Conservation (phyloP, 1,140 invertebrate genomes). For the Latrodectus geometricus region DNA sequence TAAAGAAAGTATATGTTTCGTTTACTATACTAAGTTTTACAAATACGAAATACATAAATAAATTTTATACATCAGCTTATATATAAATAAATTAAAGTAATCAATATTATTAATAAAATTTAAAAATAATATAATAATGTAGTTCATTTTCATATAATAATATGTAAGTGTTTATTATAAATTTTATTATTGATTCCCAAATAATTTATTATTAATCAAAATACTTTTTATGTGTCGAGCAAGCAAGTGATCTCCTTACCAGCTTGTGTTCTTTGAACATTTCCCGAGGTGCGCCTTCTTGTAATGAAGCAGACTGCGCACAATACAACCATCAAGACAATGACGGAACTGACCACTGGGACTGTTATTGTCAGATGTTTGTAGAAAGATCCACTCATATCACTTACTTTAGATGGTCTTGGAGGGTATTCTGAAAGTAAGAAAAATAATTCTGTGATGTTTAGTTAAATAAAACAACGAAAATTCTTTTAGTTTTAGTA, state of each 20-base stretch:
- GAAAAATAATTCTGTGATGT: neutral
- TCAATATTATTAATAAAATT: no score
- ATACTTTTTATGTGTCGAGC: no score
- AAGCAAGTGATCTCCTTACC: neutral
- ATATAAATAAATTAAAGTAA: no score
- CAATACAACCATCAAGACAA: constrained; percentile 12
- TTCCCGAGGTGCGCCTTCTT: constrained; percentile 8
- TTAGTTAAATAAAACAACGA: neutral
- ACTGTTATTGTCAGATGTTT: constrained; percentile 13
- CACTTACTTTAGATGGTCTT: constrained; percentile 9
- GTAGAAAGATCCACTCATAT: constrained; percentile 5
- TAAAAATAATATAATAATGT: no score
- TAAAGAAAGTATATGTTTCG: no score
- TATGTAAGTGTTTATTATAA: no score
- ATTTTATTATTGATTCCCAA: no score
- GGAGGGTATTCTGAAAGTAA: constrained; percentile 9
- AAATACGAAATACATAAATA: no score
- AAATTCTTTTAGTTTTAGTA: neutral
- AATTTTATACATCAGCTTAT: no score
- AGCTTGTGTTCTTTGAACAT: neutral
- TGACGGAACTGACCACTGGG: constrained; percentile 2
- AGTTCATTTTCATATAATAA: no score
- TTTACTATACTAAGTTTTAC: no score
- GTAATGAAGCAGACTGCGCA: constrained; percentile 42
- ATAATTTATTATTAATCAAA: no score